Conservation (phyloP, 35 echinoderm and acorn worm species). For the Apostichopus parvimensis region DNA sequence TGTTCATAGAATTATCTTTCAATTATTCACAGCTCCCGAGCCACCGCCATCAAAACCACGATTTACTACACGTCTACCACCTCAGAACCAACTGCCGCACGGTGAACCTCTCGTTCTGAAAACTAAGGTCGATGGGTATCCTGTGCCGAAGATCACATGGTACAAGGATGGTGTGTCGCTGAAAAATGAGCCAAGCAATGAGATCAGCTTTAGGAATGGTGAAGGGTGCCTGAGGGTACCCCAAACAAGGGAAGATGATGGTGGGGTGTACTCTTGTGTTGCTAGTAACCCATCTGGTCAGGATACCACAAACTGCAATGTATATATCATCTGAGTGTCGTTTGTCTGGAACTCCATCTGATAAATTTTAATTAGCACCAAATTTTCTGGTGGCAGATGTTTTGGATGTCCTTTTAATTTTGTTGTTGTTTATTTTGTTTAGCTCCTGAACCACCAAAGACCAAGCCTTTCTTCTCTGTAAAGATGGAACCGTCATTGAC, state of each 20-base stretch:
- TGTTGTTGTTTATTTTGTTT: background rate
- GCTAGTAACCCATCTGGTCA: constrained; percentile 37
- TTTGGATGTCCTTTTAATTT: too few species aligned
- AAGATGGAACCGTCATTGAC: constrained; percentile 19
- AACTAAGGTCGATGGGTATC: constrained; percentile 51
- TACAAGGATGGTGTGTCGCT: constrained; percentile 52
- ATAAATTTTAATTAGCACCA: too few species aligned
- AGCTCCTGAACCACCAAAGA: constrained; percentile 57
- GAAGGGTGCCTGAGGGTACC: constrained; percentile 2
- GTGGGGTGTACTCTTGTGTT: constrained; percentile 40
- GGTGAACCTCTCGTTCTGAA: constrained; percentile 55
- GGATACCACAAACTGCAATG: constrained; percentile 39
- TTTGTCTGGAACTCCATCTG: too few species aligned
- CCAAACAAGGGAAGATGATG: constrained; percentile 31
- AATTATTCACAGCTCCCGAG: constrained; percentile 34
- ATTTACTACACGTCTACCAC: constrained; percentile 52
- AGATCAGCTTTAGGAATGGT: constrained; percentile 35
- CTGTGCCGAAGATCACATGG: constrained; percentile 59
- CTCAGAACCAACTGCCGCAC: constrained; percentile 29
- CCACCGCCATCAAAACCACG: constrained; percentile 53
- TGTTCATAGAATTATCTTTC: background rate
- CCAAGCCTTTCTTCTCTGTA: constrained; percentile 40
- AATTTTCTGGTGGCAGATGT: too few species aligned
- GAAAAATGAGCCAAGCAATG: constrained; percentile 1
- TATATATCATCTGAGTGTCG: background rate